These are phyloP conservation scores for Taxidea taxus DNA, from an alignment of 2,113 vertebrate genomes.

Conservation along the genomic window DNA sequence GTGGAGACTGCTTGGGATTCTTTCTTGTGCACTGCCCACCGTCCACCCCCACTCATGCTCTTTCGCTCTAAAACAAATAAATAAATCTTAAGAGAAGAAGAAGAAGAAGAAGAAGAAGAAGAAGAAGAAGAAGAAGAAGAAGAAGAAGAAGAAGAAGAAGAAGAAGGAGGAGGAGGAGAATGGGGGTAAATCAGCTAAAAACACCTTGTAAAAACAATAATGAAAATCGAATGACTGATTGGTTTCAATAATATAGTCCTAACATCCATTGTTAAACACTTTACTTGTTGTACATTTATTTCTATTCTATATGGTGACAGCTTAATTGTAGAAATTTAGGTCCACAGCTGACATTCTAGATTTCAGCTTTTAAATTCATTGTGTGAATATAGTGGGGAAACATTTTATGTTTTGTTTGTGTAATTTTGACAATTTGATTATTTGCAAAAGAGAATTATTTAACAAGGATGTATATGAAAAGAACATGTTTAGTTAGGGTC, in stretches of 20 bases:
- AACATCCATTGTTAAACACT: background rate
- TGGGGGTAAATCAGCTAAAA: background rate
- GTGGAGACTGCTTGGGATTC: background rate
- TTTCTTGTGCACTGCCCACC: background rate
- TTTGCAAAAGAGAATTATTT: background rate
- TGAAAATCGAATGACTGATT: background rate
- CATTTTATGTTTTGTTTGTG: background rate
- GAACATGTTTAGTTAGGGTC: background rate
- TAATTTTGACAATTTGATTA: slow-evolving; percentile 12
- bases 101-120: background rate
- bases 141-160: background rate
- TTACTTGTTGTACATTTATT: background rate
- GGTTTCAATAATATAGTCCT: background rate
- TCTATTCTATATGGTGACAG: background rate
- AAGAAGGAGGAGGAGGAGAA: background rate
- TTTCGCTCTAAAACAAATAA: background rate
- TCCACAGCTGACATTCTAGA: background rate
- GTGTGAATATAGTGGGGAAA: background rate
- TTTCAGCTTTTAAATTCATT: background rate
- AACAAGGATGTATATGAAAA: background rate
- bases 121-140: background rate
- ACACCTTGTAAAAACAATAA: background rate
- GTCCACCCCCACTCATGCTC: background rate
- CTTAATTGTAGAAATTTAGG: background rate
- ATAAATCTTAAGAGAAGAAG: background rate